Percentiles rank a stretch among this genome's conserved stretches.
Evolutionary conservation across 2,797 vertebrate species (phyloP).

Genomic region (Hemibagrus guttatus): DNA sequence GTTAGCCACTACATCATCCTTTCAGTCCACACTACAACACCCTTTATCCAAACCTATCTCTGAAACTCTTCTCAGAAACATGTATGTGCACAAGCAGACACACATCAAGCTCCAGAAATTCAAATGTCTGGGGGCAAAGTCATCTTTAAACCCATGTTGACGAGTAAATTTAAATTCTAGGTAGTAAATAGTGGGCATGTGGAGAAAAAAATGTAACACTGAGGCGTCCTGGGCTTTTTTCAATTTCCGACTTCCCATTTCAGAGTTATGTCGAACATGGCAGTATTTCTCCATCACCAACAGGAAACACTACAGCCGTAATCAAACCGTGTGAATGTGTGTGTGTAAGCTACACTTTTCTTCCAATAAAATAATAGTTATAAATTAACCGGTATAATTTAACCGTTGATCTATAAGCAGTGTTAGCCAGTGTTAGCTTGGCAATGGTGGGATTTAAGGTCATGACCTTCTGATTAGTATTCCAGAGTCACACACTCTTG

Average conservation of each 20-base stretch:
- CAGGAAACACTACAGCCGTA: neutral
- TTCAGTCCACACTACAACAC: neutral
- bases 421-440: neutral
- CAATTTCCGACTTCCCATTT: neutral
- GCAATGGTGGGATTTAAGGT: neutral
- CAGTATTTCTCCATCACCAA: neutral
- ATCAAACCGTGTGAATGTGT: neutral
- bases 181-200: neutral
- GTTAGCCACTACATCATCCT: neutral
- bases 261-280: neutral
- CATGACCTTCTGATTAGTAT: neutral
- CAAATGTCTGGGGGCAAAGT: neutral
- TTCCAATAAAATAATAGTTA: neutral
- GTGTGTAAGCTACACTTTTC: neutral
- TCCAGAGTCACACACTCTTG: neutral
- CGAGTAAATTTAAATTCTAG: neutral
- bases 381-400: neutral
- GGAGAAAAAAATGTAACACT: too few species aligned
- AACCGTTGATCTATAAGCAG: neutral
- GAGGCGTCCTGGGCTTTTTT: too few species aligned
- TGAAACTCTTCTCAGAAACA: neutral
- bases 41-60: neutral
- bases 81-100: neutral
- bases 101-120: neutral
- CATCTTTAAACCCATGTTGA: neutral